Conservation (phyloP, 2,113 vertebrate genomes). For the Ia io region DNA sequence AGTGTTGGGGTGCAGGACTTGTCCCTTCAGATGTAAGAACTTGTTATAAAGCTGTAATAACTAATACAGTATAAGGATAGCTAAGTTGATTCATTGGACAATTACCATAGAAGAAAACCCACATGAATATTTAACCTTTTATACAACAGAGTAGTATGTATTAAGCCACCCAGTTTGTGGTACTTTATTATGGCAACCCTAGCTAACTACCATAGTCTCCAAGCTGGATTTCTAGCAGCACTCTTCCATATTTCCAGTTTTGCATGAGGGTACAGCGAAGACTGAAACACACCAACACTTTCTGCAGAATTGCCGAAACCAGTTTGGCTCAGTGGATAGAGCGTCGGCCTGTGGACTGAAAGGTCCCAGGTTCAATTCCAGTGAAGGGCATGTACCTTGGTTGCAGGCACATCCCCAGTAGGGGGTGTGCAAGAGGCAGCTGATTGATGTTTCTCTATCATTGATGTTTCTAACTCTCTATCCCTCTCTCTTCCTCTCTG, state of each 20-base stretch:
- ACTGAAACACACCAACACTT: background rate
- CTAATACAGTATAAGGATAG: background rate
- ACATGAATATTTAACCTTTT: background rate
- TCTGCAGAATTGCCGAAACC: background rate
- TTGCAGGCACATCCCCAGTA: too few relatives aligned
- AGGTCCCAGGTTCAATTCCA: too few relatives aligned
- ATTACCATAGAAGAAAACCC: background rate
- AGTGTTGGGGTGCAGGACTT: background rate
- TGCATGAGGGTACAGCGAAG: background rate
- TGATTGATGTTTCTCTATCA: too few relatives aligned
- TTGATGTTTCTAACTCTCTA: too few relatives aligned
- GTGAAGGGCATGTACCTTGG: too few relatives aligned
- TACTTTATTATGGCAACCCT: background rate
- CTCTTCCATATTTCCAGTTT: background rate
- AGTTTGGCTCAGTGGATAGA: too few relatives aligned
- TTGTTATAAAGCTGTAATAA: background rate
- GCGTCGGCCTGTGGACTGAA: too few relatives aligned
- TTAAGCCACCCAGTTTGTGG: background rate
- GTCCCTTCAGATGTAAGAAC: background rate
- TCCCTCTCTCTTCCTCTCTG: too few relatives aligned
- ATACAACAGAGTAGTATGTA: background rate
- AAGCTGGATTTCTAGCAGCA: background rate
- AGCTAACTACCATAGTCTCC: background rate
- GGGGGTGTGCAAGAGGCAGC: too few relatives aligned
- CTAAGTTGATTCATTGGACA: background rate